A percentile compares a stretch with the other conserved stretches of the same genome.
Conservation (phyloP, 2,113 vertebrate genomes). For the Cyprinus carpio region DNA sequence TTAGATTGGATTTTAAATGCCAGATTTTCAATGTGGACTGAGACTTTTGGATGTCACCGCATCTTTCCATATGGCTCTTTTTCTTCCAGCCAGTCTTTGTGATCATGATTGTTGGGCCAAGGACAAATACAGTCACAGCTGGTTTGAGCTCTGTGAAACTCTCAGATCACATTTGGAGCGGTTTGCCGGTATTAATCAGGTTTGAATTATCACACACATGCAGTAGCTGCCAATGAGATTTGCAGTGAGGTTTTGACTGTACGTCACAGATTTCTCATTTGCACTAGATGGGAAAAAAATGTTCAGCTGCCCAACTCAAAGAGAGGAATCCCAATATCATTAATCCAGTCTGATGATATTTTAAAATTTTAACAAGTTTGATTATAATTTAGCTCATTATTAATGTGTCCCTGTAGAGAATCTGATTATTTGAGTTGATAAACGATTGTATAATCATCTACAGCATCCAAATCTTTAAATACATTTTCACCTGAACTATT, state of each 20-base stretch:
- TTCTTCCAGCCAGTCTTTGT: neutral
- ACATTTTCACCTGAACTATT: slow-evolving; percentile 12
- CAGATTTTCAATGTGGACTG: neutral
- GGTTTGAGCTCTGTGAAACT: slow-evolving; percentile 5
- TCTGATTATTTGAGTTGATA: slow-evolving; percentile 33
- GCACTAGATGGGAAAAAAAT: neutral
- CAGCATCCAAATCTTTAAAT: neutral
- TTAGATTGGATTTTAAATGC: neutral
- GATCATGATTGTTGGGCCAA: neutral
- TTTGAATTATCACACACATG: slow-evolving; percentile 28
- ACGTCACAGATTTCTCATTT: neutral
- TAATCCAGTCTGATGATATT: slow-evolving; percentile 12
- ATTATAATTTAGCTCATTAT: slow-evolving; percentile 45
- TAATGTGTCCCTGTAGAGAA: slow-evolving; percentile 27
- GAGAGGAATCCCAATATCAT: slow-evolving; percentile 29
- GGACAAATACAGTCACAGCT: neutral
- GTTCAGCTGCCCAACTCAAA: neutral
- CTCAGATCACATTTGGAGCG: slow-evolving; percentile 8
- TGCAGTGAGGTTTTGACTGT: slow-evolving; percentile 24
- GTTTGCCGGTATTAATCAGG: slow-evolving; percentile 25
- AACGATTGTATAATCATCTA: slow-evolving; percentile 21
- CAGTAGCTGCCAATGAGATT: slow-evolving; percentile 28
- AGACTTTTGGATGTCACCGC: neutral
- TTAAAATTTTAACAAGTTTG: slow-evolving; percentile 49
- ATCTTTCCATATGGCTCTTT: neutral